Percentiles rank a stretch among this genome's conserved stretches.
These are phyloP conservation scores for Caenorhabditis sp. DNA, from an alignment of 2,888 invertebrate genomes.

Conservation along the genomic window DNA sequence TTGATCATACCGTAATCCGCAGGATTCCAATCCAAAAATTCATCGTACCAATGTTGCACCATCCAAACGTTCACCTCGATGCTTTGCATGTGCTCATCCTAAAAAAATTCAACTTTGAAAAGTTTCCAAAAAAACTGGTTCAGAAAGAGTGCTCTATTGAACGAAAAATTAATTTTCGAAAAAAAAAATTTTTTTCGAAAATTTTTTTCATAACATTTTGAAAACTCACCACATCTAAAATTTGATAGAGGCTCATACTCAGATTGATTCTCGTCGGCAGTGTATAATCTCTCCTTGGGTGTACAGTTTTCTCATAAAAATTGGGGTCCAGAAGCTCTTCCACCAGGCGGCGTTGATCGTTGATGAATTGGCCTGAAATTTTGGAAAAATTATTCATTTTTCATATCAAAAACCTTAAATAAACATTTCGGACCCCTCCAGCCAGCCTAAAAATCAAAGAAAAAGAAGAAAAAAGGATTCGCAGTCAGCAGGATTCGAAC, in stretches of 20 bases:
- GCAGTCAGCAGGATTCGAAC: conserved; percentile 74
- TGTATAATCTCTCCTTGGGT: conserved; percentile 76
- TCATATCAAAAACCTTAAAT: too few relatives aligned
- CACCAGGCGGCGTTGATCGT: conserved; percentile 76
- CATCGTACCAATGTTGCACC: conserved; percentile 84
- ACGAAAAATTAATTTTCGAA: conserved; percentile 2
- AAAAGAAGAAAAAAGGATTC: conserved; percentile 21
- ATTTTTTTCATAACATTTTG: not conserved
- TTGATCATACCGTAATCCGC: conserved; percentile 83
- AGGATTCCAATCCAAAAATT: conserved; percentile 85
- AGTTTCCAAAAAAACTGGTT: not conserved
- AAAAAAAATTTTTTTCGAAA: too few relatives aligned
- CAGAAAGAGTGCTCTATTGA: not conserved
- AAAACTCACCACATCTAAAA: conserved; percentile 84
- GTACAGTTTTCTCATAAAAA: conserved; percentile 81
- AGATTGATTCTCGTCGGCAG: conserved; percentile 84
- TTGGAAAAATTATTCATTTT: too few relatives aligned
- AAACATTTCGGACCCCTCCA: not conserved
- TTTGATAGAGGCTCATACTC: conserved; percentile 85
- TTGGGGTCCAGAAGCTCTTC: conserved; percentile 80
- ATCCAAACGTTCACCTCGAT: conserved; percentile 83
- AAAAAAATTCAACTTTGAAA: not conserved
- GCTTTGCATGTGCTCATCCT: conserved; percentile 82
- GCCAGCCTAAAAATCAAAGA: not conserved
- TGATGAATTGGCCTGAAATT: conserved; percentile 60